These are phyloP conservation scores for Linurgus olivaceus DNA, from an alignment of 2,797 vertebrate genomes.

Conservation along the genomic window DNA sequence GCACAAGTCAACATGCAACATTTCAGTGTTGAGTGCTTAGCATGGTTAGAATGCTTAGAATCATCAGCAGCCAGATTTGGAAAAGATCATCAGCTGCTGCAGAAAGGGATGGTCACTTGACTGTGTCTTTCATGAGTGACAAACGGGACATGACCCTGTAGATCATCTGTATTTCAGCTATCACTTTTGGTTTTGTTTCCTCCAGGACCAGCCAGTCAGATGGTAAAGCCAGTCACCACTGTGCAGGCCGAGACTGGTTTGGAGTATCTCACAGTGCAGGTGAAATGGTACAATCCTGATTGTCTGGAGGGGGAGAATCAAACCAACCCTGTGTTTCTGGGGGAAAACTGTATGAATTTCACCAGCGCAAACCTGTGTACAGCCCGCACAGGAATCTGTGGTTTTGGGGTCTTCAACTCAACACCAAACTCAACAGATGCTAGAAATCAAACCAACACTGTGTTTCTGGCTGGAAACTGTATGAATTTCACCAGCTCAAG, in stretches of 20 bases:
- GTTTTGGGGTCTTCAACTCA: rapidly evolving
- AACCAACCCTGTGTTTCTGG: rapidly evolving
- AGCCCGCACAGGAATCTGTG: rapidly evolving
- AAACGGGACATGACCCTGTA: neutral
- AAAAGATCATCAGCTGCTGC: neutral
- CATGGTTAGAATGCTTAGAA: neutral
- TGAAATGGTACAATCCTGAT: neutral
- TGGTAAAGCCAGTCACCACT: rapidly evolving
- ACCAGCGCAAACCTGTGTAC: rapidly evolving
- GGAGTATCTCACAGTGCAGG: rapidly evolving
- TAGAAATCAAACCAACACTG: neutral
- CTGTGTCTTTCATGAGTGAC: rapidly evolving
- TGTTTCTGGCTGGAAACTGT: rapidly evolving
- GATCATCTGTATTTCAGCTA: neutral
- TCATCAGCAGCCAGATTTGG: neutral
- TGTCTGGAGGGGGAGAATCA: neutral
- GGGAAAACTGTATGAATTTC: neutral
- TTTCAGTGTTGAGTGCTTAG: neutral
- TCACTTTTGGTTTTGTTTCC: neutral
- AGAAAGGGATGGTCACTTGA: neutral
- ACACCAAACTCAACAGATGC: neutral
- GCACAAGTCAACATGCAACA: neutral
- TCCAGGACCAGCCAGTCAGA: neutral
- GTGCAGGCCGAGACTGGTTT: rapidly evolving
- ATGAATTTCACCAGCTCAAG: neutral